Evolutionary conservation across 2,113 vertebrate species (phyloP).

Genomic region (Tympanuchus pallidicinctus): DNA sequence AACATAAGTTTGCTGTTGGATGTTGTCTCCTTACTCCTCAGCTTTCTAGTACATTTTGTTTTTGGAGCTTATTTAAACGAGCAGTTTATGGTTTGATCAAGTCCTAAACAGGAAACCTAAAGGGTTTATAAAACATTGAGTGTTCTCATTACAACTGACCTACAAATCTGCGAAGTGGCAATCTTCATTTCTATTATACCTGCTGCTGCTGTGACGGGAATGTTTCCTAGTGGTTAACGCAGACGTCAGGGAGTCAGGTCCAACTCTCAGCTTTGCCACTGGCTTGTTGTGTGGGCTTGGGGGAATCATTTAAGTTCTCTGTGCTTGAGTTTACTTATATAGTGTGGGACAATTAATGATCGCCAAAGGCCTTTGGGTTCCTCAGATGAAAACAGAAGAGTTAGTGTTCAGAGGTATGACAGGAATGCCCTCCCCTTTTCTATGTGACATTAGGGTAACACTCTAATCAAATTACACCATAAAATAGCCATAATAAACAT

Average conservation of each 20-base stretch:
- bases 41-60: constrained; percentile 61
- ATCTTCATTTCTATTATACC: constrained; percentile 54
- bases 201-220: constrained; percentile 32
- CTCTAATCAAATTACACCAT: constrained; percentile 65
- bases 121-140: constrained; percentile 59
- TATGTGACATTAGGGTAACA: constrained; percentile 53
- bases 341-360: constrained; percentile 70
- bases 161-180: background rate
- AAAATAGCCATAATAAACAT: constrained; percentile 67
- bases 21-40: constrained; percentile 61
- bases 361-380: constrained; percentile 64
- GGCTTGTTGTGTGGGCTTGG: constrained; percentile 67
- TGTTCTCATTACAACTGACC: constrained; percentile 60
- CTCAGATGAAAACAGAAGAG: constrained; percentile 54
- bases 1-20: constrained; percentile 61
- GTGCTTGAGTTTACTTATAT: constrained; percentile 57
- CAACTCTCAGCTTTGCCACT: constrained; percentile 30
- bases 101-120: constrained; percentile 67
- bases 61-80: constrained; percentile 72
- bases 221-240: constrained; percentile 38
- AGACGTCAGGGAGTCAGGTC: constrained; percentile 36
- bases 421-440: constrained; percentile 64
- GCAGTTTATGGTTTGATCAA: constrained; percentile 69
- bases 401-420: constrained; percentile 59
- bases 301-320: constrained; percentile 57